Evolutionary conservation across 2,113 vertebrate species (phyloP).

Genomic region (Pluvialis apricaria): DNA sequence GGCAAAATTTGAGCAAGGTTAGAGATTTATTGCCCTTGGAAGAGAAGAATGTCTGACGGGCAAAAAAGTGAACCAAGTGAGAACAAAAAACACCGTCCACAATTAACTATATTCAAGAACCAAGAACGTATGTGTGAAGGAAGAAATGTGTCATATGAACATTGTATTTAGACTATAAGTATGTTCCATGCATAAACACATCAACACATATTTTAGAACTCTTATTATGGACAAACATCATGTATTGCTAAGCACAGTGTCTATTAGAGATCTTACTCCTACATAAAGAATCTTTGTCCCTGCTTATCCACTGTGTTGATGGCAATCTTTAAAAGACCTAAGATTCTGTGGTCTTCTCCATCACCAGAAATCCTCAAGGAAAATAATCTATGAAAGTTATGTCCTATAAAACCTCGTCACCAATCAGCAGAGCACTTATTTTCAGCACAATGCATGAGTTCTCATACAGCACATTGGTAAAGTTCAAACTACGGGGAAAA

Average conservation of each 20-base stretch:
- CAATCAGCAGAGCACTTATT: neutral
- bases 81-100: neutral
- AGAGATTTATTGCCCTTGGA: neutral
- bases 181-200: neutral
- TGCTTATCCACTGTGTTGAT: neutral
- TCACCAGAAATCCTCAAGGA: neutral
- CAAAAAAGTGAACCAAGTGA: neutral
- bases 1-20: neutral
- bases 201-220: neutral
- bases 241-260: neutral
- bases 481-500: neutral
- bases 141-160: neutral
- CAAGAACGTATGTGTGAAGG: neutral
- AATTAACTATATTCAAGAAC: neutral
- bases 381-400: neutral
- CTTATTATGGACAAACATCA: too few relatives aligned
- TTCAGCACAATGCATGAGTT: neutral
- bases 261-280: neutral
- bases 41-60: neutral
- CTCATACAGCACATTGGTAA: neutral
- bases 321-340: neutral
- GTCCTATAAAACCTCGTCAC: neutral
- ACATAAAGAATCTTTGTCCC: neutral
- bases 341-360: neutral
- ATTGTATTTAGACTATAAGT: neutral